Evolutionary conservation across 2,797 vertebrate species (phyloP), one percentile per base, ranked within the genome.

Genomic region (Ciconia nigra): DNA sequence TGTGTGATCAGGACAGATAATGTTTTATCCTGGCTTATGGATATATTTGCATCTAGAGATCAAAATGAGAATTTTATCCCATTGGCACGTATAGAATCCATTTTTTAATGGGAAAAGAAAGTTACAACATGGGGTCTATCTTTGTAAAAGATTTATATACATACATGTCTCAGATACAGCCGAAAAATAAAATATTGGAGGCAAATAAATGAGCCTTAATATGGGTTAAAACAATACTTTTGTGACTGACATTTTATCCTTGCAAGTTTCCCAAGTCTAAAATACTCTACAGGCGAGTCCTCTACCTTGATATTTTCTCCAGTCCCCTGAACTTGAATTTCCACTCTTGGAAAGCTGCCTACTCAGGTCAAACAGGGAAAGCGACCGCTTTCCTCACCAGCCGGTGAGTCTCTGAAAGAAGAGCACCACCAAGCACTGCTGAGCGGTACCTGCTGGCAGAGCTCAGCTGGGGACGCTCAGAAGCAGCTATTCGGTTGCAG

Each of bases 11-110:
- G 83, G 69, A 89, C 93, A 94, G 93, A 95, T 71, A 85, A 65
- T 83, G 49, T 65, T 94, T 94, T 95, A 96, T 96, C 95, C 90
- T 91, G 89, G 95, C 90, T 97, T 97, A 97, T 33, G 26, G 69
- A 85, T 94, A 62, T 95, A 92, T 96, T 91, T 96, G 90, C 72
- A 91, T 80, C 87, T 89, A 88, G 95, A 96, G 84, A 93, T 92
- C 93, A 96, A 96, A 97, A 97, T 93, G 94, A 95, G 90, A 95
- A 95, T 94, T 97, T 95, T 97, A 97, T 96, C 95, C 93, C 58
- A 83, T 92, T 89, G 94, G 44, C 81, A 97, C 58, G 82, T 88
- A 72, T 10, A 86, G 93, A 92, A 95, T 85, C 51, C 79, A 88
- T 72, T 88, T 94, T 91, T 94, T 74, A 94, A 93, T 81, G 61